These are phyloP conservation scores for Ladona fulva DNA, from an alignment of 1,140 invertebrate genomes.

Conservation along the genomic window DNA sequence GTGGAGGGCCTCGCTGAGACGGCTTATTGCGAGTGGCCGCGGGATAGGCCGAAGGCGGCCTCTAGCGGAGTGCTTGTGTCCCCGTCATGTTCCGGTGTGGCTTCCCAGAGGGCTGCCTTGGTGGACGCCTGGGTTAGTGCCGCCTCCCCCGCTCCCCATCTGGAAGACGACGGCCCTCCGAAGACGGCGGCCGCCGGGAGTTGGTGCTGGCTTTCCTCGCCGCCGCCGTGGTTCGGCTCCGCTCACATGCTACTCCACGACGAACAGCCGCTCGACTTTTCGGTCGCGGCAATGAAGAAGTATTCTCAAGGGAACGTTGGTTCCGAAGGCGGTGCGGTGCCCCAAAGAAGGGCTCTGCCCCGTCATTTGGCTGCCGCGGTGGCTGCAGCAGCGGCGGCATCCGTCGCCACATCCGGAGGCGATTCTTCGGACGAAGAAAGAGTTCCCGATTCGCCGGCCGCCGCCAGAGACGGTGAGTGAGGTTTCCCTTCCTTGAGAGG, in stretches of 20 bases:
- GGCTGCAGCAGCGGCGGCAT: not conserved
- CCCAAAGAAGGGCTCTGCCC: not conserved
- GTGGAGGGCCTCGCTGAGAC: not conserved
- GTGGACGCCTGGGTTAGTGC: not conserved
- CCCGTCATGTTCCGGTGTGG: not conserved
- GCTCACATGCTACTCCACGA: not conserved
- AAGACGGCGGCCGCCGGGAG: not conserved
- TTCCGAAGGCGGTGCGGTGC: too few relatives aligned
- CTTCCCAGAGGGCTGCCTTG: not conserved
- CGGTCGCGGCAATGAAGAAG: conserved; percentile 1
- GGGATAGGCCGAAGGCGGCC: not conserved
- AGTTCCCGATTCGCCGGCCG: not conserved
- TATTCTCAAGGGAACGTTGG: not conserved
- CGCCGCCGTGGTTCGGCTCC: not conserved
- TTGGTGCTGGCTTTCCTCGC: not conserved
- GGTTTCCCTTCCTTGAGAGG: too few relatives aligned
- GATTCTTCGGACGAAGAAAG: not conserved
- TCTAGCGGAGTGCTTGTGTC: not conserved
- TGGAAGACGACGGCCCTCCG: not conserved
- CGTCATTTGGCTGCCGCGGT: not conserved
- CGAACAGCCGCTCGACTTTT: not conserved
- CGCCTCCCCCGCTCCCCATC: not conserved
- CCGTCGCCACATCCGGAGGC: not conserved
- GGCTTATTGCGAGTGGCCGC: not conserved
- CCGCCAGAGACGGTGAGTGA: conserved; percentile 2